A percentile compares a stretch with the other conserved stretches of the same genome.
These are phyloP conservation scores for Atethmia centrago DNA, from an alignment of 2,888 invertebrate species.

Conservation along the genomic window DNA sequence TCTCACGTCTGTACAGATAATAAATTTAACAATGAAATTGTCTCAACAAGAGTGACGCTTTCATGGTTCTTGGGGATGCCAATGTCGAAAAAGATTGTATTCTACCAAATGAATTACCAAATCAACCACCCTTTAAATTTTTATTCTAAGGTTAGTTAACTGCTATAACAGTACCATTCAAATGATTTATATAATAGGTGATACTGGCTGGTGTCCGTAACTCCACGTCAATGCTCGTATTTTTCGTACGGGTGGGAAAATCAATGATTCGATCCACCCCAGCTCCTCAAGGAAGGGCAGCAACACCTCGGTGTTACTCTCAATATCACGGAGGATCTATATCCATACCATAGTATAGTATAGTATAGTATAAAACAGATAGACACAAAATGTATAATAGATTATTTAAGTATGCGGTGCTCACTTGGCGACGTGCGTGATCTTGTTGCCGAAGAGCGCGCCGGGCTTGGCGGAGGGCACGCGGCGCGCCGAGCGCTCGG, in stretches of 20 bases:
- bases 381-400: no score
- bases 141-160: no score
- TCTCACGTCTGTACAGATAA: slow-evolving; percentile 92
- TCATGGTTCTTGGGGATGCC: neutral
- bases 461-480: slow-evolving; percentile 97
- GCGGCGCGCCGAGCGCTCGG: slow-evolving; percentile 95
- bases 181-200: no score
- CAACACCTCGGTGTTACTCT: no score
- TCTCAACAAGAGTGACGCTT: neutral
- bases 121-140: neutral
- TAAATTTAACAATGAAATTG: neutral
- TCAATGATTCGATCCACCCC: no score
- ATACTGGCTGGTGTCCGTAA: no score
- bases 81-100: neutral
- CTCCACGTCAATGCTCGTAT: no score
- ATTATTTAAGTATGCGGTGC: slow-evolving; percentile 67
- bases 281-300: no score
- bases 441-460: slow-evolving; percentile 97
- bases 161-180: neutral
- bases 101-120: neutral
- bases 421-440: slow-evolving; percentile 96
- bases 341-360: no score
- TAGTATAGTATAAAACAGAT: no score
- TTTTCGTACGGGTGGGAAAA: no score
- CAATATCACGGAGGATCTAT: no score